A percentile compares a stretch with the other conserved stretches of the same genome.
phyloP scores from a whole-genome alignment of 30 jellyfish, hydroid and myxozoan species.

The Catostylus mosaicus region DNA sequence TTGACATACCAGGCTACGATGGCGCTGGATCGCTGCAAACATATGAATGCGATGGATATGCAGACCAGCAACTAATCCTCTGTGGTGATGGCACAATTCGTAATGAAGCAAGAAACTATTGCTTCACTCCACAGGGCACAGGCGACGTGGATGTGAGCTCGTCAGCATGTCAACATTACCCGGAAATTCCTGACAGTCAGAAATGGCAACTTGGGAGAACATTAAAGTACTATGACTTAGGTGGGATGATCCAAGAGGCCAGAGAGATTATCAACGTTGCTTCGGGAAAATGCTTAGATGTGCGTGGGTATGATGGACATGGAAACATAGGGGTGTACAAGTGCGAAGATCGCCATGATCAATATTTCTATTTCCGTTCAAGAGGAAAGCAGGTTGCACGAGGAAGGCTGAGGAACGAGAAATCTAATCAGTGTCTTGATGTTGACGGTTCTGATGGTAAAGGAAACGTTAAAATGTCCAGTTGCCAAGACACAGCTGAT shows the following conservation, averaged over 20 bases:
- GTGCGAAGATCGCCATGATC: conserved; percentile 24
- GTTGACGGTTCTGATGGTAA: conserved; percentile 26
- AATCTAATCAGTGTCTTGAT: conserved; percentile 30
- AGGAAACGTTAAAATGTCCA: conserved; percentile 4
- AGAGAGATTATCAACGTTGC: conserved; percentile 26
- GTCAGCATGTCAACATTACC: not conserved
- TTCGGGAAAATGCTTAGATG: conserved; percentile 41
- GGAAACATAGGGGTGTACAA: conserved; percentile 8
- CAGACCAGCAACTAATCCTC: conserved; percentile 26
- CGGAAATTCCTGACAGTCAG: conserved; percentile 16
- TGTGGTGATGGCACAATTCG: conserved; percentile 50
- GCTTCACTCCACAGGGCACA: conserved; percentile 36
- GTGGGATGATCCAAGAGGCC: conserved; percentile 36
- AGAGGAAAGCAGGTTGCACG: conserved; percentile 22
- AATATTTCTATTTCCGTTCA: conserved; percentile 40
- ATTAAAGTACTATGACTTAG: conserved; percentile 11
- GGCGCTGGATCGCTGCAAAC: conserved; percentile 39
- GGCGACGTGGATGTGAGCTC: conserved; percentile 19
- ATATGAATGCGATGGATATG: conserved; percentile 29
- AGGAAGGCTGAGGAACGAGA: conserved; percentile 3
- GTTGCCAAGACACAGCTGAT: conserved; percentile 20
- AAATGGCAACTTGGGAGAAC: conserved; percentile 21
- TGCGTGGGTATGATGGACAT: conserved; percentile 6
- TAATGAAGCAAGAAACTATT: conserved; percentile 22
- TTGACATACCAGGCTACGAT: conserved; percentile 26